phyloP scores from a whole-genome alignment of 2,113 vertebrate species.

The Calcarius ornatus region DNA sequence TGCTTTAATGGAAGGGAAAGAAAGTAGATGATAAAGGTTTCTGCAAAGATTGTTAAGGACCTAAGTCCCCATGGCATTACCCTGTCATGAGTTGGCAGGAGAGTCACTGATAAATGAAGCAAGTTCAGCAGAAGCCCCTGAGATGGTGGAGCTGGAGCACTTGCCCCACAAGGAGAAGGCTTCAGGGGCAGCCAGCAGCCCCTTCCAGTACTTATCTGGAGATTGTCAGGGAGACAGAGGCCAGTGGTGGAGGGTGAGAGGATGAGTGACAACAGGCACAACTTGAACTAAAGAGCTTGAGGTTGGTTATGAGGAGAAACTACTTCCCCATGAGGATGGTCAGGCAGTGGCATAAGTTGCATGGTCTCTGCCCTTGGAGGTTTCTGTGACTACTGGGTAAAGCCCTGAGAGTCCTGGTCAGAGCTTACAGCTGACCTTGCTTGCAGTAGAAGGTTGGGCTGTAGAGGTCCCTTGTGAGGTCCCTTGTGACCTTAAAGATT shows the following conservation, averaged over 20 bases:
- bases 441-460: background rate
- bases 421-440: background rate
- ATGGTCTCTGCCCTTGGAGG: background rate
- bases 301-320: background rate
- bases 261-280: background rate
- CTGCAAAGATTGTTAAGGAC: background rate
- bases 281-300: background rate
- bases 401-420: background rate
- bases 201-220: background rate
- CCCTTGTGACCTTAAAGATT: background rate
- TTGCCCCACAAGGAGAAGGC: background rate
- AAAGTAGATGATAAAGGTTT: background rate
- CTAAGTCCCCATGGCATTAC: background rate
- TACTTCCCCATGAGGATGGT: rapidly evolving
- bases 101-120: background rate
- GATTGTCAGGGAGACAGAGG: background rate
- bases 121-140: background rate
- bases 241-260: background rate
- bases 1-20: background rate
- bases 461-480: background rate
- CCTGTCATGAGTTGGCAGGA: background rate
- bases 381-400: background rate
- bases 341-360: background rate
- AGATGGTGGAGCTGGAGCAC: background rate
- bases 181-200: background rate